Percentiles rank a stretch among this genome's conserved stretches.
These are phyloP conservation scores for Limenitis camilla DNA, from an alignment of 2,888 invertebrate genomes.

Conservation along the genomic window DNA sequence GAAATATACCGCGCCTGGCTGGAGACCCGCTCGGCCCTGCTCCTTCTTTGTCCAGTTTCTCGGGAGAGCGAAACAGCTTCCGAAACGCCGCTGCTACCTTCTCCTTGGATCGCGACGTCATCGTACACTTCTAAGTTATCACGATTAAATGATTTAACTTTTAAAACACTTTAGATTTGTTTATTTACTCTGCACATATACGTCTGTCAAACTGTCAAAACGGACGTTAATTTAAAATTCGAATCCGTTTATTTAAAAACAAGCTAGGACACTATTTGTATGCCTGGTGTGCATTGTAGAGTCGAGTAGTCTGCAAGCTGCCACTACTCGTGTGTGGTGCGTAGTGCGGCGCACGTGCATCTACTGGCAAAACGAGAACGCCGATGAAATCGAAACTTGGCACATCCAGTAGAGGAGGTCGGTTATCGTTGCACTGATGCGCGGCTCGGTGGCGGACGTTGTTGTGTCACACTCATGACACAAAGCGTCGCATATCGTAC, in stretches of 20 bases:
- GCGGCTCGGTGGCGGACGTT: conserved; percentile 38
- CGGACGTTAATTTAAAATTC: conserved; percentile 44
- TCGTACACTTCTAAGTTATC: conserved; percentile 52
- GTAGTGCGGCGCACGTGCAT: conserved; percentile 49
- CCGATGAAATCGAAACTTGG: conserved; percentile 61
- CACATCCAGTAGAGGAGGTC: conserved; percentile 50
- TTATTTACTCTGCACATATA: conserved; percentile 25
- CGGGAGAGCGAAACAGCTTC: conserved; percentile 83
- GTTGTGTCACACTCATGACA: conserved; percentile 43
- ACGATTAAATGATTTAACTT: conserved; percentile 10
- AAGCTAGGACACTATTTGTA: conserved; percentile 19
- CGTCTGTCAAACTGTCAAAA: conserved; percentile 41
- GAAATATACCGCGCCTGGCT: conserved; percentile 69
- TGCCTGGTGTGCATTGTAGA: conserved; percentile 21
- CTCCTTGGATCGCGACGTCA: conserved; percentile 87
- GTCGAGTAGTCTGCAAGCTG: neutral
- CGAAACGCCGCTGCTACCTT: conserved; percentile 87
- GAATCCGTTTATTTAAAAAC: conserved; percentile 22
- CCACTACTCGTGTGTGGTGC: conserved; percentile 27
- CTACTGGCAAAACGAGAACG: conserved; percentile 48
- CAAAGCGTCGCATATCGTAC: conserved; percentile 45
- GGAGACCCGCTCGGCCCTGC: conserved; percentile 77
- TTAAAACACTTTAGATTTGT: conserved; percentile 20
- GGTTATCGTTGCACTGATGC: conserved; percentile 49
- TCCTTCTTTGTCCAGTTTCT: conserved; percentile 79